Evolutionary conservation across 2,113 vertebrate genomes (phyloP), one percentile per base, ranked within the genome.

Genomic region (Vimba vimba): DNA sequence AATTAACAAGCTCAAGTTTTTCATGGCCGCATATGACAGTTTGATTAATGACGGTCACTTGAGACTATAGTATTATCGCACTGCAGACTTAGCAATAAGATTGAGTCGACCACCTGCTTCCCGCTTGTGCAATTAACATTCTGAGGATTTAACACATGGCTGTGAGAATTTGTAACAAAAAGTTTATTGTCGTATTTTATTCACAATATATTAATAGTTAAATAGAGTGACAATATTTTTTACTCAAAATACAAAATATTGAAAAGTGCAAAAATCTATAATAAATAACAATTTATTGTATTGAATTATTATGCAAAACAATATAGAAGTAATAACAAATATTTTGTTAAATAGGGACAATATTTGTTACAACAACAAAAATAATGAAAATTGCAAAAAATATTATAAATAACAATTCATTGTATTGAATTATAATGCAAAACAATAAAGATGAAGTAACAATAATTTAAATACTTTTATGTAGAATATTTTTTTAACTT

Each of bases 41-140:
- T 92, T 95, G 95, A 95, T 95, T 94, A 94, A 95, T 94, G 90
- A 78, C 87, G 17, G 39, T 91, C 93, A 90, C 89, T 36, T 1
- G 90, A 91, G 92, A 88, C 83, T 64, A 19, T 43, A 50, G 76
- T 15, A 55, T 86, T 60, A 75, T 57, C 19, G 19, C 59, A 84
- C 45, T 60, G 76, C 57, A 50, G 25, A 73, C 57, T 27, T 25
- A 21, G 52, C 69, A 45, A 52, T 23, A 52, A 86, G 66, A 43
- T 47, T 19, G 21, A 33, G 36, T 60, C 4, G 64, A 23, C 68
- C 86, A 89, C 84, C 88, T 89, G 88, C 86, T 86, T 87, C 75
- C 52, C 19, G 9, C 57, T 66, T 30, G 17, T 30, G 27, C 15
- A 47, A 47, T 81, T 45, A 64, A 25, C n/a, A 12, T 43, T 19